Percentiles rank a stretch among this genome's conserved stretches.
These are phyloP conservation scores for Mobula birostris DNA, from an alignment of 2,113 vertebrate species.

Conservation along the genomic window DNA sequence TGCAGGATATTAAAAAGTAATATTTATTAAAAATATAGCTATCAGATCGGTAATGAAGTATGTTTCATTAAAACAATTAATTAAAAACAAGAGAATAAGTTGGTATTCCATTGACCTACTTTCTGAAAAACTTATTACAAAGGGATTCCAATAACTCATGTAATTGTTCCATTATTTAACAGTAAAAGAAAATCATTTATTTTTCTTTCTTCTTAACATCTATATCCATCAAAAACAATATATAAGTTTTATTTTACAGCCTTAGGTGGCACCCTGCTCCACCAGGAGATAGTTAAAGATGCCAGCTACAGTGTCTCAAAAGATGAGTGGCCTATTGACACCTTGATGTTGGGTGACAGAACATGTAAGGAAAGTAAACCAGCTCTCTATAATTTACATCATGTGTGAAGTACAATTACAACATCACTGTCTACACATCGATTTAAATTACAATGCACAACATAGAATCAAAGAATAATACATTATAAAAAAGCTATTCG, in stretches of 20 bases:
- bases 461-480: background rate
- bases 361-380: background rate
- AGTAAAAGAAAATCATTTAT: background rate
- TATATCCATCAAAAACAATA: background rate
- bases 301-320: background rate
- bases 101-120: background rate
- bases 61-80: background rate
- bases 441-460: background rate
- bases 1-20: background rate
- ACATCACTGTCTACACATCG: background rate
- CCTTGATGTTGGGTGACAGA: background rate
- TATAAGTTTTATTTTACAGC: background rate
- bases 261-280: background rate
- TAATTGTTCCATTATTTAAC: background rate
- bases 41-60: background rate
- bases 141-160: background rate
- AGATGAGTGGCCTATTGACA: background rate
- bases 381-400: background rate
- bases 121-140: background rate
- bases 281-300: background rate
- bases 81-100: too few relatives aligned
- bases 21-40: background rate
- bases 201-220: background rate
- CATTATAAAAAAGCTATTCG: background rate
- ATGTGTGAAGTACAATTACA: background rate